phyloP scores from a whole-genome alignment of 2,113 vertebrate species.

The Cariama cristata region DNA sequence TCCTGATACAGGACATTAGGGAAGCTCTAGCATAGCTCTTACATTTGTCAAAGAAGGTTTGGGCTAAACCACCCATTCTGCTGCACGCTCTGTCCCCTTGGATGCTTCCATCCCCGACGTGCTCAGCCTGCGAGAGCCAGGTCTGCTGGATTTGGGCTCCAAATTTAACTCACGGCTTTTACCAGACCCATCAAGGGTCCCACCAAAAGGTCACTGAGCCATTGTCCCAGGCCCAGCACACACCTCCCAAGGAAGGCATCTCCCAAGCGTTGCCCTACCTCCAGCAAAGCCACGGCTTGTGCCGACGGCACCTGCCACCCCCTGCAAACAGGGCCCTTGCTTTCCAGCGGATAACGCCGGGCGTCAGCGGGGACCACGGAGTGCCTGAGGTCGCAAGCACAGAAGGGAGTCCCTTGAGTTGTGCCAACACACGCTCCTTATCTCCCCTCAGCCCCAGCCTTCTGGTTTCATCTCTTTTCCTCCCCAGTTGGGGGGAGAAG shows the following conservation, averaged over 20 bases:
- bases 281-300: neutral
- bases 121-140: neutral
- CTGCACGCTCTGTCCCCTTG: neutral
- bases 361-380: neutral
- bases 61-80: neutral
- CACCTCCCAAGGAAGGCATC: neutral
- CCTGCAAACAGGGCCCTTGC: neutral
- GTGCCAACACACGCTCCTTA: neutral
- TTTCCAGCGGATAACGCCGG: neutral
- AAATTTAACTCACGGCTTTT: neutral
- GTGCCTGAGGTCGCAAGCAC: neutral
- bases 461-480: neutral
- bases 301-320: neutral
- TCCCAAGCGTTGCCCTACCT: neutral
- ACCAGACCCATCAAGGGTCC: neutral
- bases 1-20: conserved; percentile 64
- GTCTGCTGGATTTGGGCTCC: neutral
- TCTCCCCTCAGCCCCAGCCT: neutral
- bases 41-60: neutral
- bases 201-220: neutral
- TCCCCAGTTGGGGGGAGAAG: neutral
- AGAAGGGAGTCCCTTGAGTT: neutral
- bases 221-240: neutral
- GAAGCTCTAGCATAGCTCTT: neutral
- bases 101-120: neutral